Evolutionary conservation across 2,888 invertebrate species (phyloP).

Genomic region (Hyposoter didymator): DNA sequence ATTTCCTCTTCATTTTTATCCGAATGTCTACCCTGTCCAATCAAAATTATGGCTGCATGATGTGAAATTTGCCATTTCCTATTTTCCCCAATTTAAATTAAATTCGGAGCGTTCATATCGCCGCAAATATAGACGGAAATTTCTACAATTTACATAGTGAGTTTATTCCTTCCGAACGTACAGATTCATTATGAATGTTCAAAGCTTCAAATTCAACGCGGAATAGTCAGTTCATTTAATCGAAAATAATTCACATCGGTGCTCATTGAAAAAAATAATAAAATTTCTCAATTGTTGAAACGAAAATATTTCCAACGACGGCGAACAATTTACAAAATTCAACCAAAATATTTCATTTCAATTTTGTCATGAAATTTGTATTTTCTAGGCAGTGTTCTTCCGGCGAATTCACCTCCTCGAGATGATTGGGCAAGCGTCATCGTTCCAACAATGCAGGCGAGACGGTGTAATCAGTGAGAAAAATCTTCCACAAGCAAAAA

Average conservation of each 20-base stretch:
- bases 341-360: no score
- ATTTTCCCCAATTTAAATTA: slow-evolving; percentile 4
- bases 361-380: no score
- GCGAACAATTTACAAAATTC: no score
- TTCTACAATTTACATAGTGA: neutral
- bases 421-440: no score
- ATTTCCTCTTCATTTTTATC: neutral
- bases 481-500: no score
- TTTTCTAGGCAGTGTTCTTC: no score
- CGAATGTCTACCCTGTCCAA: neutral
- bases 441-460: no score
- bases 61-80: slow-evolving; percentile 3
- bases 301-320: no score
- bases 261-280: no score
- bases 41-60: neutral
- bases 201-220: neutral
- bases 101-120: neutral
- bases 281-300: no score
- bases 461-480: no score
- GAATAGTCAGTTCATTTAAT: neutral
- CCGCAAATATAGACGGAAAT: neutral
- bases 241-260: neutral
- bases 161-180: neutral
- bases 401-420: no score
- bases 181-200: neutral